A percentile compares a stretch with the other conserved stretches of the same genome.
phyloP scores from a whole-genome alignment of 2,797 vertebrate genomes.

The Sebastes cheni region DNA sequence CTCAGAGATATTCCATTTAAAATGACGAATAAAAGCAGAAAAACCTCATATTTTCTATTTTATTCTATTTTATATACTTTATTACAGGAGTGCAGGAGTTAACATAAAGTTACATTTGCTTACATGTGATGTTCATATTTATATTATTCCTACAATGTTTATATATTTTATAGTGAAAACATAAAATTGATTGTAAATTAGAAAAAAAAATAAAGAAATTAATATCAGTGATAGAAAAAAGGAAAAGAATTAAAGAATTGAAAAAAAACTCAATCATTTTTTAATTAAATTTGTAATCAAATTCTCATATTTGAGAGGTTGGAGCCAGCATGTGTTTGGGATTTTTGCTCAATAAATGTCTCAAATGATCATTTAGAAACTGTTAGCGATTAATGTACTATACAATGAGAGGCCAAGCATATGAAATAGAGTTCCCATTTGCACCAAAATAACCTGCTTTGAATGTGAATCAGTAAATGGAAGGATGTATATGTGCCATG shows the following conservation, averaged over 20 bases:
- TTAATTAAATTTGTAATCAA: too few species aligned
- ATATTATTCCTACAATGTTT: too few species aligned
- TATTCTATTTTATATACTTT: too few species aligned
- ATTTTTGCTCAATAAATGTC: neutral
- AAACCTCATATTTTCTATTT: neutral
- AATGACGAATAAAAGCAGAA: neutral
- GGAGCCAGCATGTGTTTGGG: neutral
- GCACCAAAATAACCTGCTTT: constrained; percentile 6
- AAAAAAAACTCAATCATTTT: too few species aligned
- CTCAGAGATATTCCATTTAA: neutral
- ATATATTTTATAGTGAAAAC: accelerated
- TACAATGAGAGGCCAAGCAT: neutral
- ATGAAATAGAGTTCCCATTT: neutral
- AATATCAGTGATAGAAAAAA: too few species aligned
- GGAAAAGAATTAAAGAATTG: too few species aligned
- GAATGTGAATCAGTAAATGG: constrained; percentile 7
- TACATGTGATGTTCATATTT: too few species aligned
- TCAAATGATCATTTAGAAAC: neutral
- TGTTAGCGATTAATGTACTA: neutral
- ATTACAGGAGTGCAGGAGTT: too few species aligned
- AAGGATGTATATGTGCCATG: constrained; percentile 26
- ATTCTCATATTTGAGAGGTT: neutral
- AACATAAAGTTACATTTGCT: too few species aligned
- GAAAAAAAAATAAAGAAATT: too few species aligned
- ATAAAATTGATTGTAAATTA: too few species aligned